These are phyloP conservation scores for Taenioides sp. DNA, from an alignment of 2,797 vertebrate species.

Conservation along the genomic window DNA sequence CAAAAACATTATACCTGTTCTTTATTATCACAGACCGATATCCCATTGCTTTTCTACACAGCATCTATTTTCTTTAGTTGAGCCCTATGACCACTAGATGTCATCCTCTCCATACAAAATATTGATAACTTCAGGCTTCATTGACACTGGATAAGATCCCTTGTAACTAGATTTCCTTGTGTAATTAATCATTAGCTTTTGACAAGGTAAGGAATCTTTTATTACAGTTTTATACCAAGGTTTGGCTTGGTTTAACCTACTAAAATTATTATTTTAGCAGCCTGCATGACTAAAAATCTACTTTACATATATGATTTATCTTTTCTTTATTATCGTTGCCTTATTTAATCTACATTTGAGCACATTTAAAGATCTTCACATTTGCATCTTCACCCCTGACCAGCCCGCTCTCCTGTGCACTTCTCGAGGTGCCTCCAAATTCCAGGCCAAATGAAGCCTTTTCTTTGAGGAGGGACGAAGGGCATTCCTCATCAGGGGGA, in stretches of 20 bases:
- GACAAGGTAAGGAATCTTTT: background rate
- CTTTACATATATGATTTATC: background rate
- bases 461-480: constrained; percentile 85
- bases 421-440: constrained; percentile 94
- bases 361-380: constrained; percentile 32
- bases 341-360: background rate
- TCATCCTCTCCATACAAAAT: constrained; percentile 74
- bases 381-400: constrained; percentile 46
- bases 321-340: background rate
- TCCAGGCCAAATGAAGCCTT: constrained; percentile 93
- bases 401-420: constrained; percentile 72
- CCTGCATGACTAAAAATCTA: background rate
- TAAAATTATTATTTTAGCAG: background rate
- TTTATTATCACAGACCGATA: too few species aligned
- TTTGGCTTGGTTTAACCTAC: background rate
- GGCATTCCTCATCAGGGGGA: constrained; percentile 86
- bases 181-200: background rate
- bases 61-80: background rate
- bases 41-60: background rate
- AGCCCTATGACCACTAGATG: constrained; percentile 75
- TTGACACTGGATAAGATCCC: too few species aligned
- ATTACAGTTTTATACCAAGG: background rate
- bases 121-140: background rate
- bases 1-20: too few species aligned
- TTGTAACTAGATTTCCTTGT: background rate